phyloP scores from a whole-genome alignment of 2,113 vertebrate genomes.

The Edolisoma coerulescens region DNA sequence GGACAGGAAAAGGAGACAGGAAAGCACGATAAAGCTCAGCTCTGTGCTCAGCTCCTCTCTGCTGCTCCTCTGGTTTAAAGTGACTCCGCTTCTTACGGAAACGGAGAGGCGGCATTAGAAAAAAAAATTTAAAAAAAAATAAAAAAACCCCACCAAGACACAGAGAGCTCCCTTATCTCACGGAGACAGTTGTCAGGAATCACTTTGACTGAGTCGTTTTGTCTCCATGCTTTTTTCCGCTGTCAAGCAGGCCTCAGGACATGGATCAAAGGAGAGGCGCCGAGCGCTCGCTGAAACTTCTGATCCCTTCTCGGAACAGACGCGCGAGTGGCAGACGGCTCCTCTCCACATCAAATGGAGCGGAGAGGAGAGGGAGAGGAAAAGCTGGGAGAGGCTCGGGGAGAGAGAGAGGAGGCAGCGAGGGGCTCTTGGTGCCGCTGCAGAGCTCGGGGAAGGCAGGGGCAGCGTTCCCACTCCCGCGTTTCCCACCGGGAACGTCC shows the following conservation, averaged over 20 bases:
- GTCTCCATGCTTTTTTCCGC: constrained; percentile 85
- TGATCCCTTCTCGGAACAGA: constrained; percentile 83
- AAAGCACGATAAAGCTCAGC: constrained; percentile 5
- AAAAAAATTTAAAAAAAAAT: constrained; percentile 36
- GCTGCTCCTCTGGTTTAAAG: constrained; percentile 77
- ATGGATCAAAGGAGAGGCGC: constrained; percentile 96
- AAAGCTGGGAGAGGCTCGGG: neutral
- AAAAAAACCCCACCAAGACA: constrained; percentile 33
- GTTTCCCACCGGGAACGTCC: fast-evolving
- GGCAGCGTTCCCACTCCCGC: neutral
- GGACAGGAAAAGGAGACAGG: neutral
- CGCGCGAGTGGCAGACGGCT: constrained; percentile 76
- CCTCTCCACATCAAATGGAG: constrained; percentile 81
- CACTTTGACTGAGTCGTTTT: constrained; percentile 94
- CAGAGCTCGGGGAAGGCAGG: neutral
- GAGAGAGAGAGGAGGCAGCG: neutral
- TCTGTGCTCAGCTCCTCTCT: neutral
- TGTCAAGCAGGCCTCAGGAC: constrained; percentile 95
- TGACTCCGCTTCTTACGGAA: constrained; percentile 79
- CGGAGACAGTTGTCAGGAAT: constrained; percentile 99
- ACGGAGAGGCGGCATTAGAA: constrained; percentile 77
- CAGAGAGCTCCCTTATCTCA: constrained; percentile 88
- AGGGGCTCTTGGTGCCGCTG: neutral
- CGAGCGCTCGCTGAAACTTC: constrained; percentile 83
- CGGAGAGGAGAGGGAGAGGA: neutral